Evolutionary conservation across 2,888 invertebrate species (phyloP).

Genomic region (Campaea margaritaria): DNA sequence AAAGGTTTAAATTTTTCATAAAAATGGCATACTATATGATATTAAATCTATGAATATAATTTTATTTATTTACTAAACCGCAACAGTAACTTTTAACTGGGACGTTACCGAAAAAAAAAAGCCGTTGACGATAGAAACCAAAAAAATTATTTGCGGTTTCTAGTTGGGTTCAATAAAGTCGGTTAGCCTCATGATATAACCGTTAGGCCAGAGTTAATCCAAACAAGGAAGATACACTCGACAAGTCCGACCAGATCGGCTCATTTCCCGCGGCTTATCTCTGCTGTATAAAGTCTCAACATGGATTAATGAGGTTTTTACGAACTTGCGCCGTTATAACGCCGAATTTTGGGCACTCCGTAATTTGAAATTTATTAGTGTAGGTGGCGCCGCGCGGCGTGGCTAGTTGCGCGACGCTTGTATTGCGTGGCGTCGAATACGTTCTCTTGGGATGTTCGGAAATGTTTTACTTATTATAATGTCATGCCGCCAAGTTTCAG

Average conservation of each 20-base stretch:
- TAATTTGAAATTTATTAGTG: background rate
- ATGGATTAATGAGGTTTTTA: slow-evolving; percentile 7
- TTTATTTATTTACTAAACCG: too few relatives aligned
- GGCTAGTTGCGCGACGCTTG: background rate
- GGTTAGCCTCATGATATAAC: background rate
- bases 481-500: too few relatives aligned
- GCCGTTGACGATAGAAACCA: too few relatives aligned
- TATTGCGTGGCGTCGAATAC: too few relatives aligned
- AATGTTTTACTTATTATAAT: too few relatives aligned
- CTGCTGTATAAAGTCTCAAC: background rate
- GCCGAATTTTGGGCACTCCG: background rate
- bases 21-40: too few relatives aligned
- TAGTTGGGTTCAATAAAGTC: background rate
- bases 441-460: too few relatives aligned
- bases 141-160: too few relatives aligned
- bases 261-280: slow-evolving; percentile 17
- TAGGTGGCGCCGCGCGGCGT: background rate
- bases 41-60: too few relatives aligned
- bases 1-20: too few relatives aligned
- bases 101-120: too few relatives aligned
- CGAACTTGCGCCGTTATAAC: background rate
- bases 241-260: background rate
- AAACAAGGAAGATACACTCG: background rate
- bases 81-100: too few relatives aligned
- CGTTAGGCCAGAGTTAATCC: background rate